A percentile compares a stretch with the other conserved stretches of the same genome.
These are phyloP conservation scores for Thera britannica DNA, from an alignment of 2,888 invertebrate genomes.

Conservation along the genomic window DNA sequence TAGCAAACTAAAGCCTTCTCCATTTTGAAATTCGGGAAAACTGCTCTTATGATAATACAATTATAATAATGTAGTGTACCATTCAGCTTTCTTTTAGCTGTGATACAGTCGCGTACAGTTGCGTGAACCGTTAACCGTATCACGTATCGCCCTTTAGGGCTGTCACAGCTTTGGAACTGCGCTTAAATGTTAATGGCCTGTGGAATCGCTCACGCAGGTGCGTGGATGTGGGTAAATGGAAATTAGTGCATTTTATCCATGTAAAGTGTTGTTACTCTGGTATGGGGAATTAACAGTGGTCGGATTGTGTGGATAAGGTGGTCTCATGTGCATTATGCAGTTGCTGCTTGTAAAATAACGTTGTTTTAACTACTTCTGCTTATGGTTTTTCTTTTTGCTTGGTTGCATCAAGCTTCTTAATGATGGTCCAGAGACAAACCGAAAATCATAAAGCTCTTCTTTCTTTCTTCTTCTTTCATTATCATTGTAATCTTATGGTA, in stretches of 20 bases:
- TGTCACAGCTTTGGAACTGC: constrained; percentile 34
- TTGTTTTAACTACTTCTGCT: too few species aligned
- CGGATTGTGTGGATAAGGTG: not conserved
- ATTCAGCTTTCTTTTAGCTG: constrained; percentile 11
- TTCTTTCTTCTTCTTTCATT: too few species aligned
- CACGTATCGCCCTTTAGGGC: constrained; percentile 36
- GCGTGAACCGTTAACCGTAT: constrained; percentile 36
- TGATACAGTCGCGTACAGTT: constrained; percentile 31
- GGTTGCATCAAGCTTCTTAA: too few species aligned
- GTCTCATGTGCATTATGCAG: not conserved
- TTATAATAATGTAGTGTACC: not conserved
- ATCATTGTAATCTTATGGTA: too few species aligned
- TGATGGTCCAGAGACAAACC: too few species aligned
- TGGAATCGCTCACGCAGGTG: constrained; percentile 34
- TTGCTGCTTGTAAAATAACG: not conserved
- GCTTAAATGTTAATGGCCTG: constrained; percentile 32
- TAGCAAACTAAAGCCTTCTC: too few species aligned
- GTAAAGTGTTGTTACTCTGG: constrained; percentile 9
- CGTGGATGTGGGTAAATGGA: constrained; percentile 19
- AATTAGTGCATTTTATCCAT: constrained; percentile 26
- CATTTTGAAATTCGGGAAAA: too few species aligned
- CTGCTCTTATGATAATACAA: too few species aligned
- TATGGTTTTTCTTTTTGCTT: too few species aligned
- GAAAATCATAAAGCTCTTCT: too few species aligned
- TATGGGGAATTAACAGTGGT: constrained; percentile 5